Evolutionary conservation across 2,797 vertebrate species (phyloP).

Genomic region (Heliangelus exortis): DNA sequence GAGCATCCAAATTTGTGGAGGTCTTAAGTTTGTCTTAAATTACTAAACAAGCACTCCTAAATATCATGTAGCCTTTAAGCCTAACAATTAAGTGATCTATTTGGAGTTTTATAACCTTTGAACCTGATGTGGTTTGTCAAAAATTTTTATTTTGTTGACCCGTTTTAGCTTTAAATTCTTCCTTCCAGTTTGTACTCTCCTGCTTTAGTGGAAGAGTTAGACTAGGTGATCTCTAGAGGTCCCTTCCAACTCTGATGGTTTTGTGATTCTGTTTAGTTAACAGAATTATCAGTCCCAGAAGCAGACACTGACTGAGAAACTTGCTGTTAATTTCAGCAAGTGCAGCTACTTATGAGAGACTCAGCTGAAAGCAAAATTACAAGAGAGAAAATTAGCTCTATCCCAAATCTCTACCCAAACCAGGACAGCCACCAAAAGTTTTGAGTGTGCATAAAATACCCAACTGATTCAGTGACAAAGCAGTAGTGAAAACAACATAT

Average conservation of each 20-base stretch:
- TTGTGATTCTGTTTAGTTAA: neutral
- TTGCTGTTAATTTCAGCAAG: too few relatives aligned
- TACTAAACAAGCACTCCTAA: neutral
- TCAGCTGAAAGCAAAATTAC: too few relatives aligned
- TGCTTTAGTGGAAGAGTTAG: too few relatives aligned
- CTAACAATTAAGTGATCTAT: neutral
- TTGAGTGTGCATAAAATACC: neutral
- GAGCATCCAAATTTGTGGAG: neutral
- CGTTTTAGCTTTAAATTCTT: neutral
- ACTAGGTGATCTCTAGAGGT: too few relatives aligned
- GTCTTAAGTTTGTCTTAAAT: too few relatives aligned
- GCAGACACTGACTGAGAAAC: too few relatives aligned
- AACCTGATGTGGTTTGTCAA: neutral
- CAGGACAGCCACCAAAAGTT: neutral
- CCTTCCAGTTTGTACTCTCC: neutral
- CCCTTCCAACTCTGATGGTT: too few relatives aligned
- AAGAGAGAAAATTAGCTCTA: too few relatives aligned
- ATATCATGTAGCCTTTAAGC: neutral
- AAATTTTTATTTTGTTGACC: neutral
- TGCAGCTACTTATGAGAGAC: too few relatives aligned
- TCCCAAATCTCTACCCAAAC: too few relatives aligned
- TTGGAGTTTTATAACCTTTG: neutral
- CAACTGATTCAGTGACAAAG: neutral
- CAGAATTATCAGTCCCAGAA: too few relatives aligned
- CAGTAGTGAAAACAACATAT: neutral